Evolutionary conservation across 2,888 invertebrate species (phyloP).

Genomic region (Monoplex corrugatus): DNA sequence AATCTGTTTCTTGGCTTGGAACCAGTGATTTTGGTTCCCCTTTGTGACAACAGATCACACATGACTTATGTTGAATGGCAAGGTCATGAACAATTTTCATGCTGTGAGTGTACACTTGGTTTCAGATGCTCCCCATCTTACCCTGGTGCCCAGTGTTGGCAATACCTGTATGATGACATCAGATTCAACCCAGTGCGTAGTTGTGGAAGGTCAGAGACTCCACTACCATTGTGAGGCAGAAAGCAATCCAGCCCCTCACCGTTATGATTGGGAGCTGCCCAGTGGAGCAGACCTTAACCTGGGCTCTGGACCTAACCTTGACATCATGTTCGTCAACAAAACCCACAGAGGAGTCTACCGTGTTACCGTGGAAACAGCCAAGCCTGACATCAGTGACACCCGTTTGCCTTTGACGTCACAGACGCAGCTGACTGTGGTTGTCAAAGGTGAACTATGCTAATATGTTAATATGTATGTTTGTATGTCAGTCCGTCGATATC

Average conservation of each 20-base stretch:
- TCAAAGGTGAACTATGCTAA: background rate
- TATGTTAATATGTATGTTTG: too few relatives aligned
- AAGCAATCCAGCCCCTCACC: background rate
- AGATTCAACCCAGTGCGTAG: background rate
- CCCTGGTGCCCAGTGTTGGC: background rate
- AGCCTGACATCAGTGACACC: background rate
- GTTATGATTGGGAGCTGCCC: background rate
- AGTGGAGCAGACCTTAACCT: background rate
- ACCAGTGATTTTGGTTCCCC: too few relatives aligned
- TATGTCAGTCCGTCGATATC: too few relatives aligned
- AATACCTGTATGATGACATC: background rate
- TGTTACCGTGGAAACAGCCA: background rate
- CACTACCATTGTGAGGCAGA: background rate
- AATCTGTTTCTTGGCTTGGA: too few relatives aligned
- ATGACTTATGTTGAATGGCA: too few relatives aligned
- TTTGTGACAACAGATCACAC: too few relatives aligned
- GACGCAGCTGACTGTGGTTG: background rate
- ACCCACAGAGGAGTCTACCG: background rate
- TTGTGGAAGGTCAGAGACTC: background rate
- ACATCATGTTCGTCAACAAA: background rate
- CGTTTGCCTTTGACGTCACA: background rate
- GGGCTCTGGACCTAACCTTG: background rate
- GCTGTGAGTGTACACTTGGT: too few relatives aligned
- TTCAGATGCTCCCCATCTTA: background rate
- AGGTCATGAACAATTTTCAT: too few relatives aligned